Conservation (phyloP, 1,140 invertebrate species). For the Vanessa tameamea region DNA sequence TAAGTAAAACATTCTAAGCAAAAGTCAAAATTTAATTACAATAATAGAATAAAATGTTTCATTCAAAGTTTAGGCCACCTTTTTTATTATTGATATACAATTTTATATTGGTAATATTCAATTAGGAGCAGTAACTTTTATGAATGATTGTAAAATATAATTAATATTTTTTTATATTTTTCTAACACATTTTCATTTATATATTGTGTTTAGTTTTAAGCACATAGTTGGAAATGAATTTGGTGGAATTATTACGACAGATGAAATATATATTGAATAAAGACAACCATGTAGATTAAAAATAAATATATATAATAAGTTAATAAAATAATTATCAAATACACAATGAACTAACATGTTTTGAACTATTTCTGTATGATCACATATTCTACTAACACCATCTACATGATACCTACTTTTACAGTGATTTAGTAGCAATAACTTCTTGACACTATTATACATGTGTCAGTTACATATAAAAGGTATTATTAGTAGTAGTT, state of each 20-base stretch:
- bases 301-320: too few species aligned
- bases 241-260: too few species aligned
- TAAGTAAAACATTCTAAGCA: slow-evolving; percentile 9
- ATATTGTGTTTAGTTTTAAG: too few species aligned
- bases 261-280: too few species aligned
- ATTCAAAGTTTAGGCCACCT: slow-evolving; percentile 12
- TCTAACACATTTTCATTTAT: too few species aligned
- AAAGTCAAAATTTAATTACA: background rate
- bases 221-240: too few species aligned
- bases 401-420: background rate
- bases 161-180: too few species aligned
- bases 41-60: background rate
- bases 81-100: background rate
- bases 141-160: too few species aligned
- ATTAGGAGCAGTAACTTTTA: too few species aligned
- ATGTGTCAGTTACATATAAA: background rate
- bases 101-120: background rate
- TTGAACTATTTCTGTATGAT: background rate
- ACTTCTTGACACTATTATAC: slow-evolving; percentile 8
- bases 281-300: too few species aligned
- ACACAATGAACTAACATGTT: background rate
- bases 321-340: background rate
- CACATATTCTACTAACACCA: background rate
- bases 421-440: background rate
- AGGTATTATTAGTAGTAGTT: background rate